Evolutionary conservation across 2,888 invertebrate species (phyloP).

Genomic region (Panzeria rudis): DNA sequence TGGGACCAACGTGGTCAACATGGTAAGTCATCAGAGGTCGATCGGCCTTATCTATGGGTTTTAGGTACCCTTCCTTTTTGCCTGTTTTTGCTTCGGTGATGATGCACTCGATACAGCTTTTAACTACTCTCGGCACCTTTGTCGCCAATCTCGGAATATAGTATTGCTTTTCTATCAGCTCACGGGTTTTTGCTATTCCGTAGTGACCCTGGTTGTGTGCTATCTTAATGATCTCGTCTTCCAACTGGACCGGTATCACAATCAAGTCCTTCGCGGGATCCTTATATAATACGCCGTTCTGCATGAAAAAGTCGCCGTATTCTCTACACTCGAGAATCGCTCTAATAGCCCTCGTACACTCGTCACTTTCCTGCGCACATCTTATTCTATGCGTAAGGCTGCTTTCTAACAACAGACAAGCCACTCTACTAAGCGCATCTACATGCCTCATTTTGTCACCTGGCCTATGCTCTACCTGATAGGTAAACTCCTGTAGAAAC

Average conservation of each 20-base stretch:
- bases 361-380: too few relatives aligned
- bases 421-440: too few relatives aligned
- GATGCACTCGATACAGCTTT: background rate
- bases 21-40: background rate
- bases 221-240: background rate
- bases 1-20: constrained; percentile 7
- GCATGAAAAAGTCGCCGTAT: too few relatives aligned
- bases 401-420: too few relatives aligned
- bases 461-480: too few relatives aligned
- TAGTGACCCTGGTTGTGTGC: constrained; percentile 1
- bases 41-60: background rate
- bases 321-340: too few relatives aligned
- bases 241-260: background rate
- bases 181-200: background rate
- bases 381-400: too few relatives aligned
- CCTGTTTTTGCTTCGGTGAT: background rate
- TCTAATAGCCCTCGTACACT: too few relatives aligned
- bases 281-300: background rate
- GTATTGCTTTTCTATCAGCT: background rate
- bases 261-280: constrained; percentile 8
- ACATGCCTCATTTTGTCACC: too few relatives aligned
- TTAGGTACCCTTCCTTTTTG: background rate
- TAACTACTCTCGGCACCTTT: background rate
- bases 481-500: too few relatives aligned
- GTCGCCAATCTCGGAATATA: background rate